These are phyloP conservation scores for Paradoxurus hermaphroditus DNA, from an alignment of 2,113 vertebrate species.

Conservation along the genomic window DNA sequence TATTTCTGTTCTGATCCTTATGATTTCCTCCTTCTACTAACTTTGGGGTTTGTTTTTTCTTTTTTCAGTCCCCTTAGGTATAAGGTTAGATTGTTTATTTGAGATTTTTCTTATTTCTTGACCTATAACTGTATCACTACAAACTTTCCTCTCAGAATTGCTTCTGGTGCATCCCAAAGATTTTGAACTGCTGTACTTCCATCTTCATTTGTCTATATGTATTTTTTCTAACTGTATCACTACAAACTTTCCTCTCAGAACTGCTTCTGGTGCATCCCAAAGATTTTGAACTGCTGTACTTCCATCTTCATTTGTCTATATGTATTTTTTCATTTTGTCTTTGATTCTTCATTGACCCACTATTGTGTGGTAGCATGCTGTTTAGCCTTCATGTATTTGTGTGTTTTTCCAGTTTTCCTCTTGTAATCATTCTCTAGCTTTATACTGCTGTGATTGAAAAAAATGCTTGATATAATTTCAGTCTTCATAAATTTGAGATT, in stretches of 20 bases:
- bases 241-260: neutral
- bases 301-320: neutral
- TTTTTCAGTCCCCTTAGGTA: neutral
- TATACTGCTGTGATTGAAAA: neutral
- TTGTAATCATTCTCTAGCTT: neutral
- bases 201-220: neutral
- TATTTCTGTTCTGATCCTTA: neutral
- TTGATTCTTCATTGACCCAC: neutral
- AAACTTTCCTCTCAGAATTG: neutral
- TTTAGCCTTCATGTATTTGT: neutral
- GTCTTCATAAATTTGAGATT: neutral
- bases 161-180: neutral
- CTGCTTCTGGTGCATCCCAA: neutral
- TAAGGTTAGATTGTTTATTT: neutral
- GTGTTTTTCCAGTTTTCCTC: neutral
- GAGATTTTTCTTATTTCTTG: neutral
- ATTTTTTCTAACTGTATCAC: neutral
- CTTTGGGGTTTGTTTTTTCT: neutral
- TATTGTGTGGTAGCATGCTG: neutral
- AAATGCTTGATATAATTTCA: neutral
- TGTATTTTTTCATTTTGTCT: neutral
- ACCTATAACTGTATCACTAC: neutral
- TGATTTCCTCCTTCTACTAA: neutral
- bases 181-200: neutral
- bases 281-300: neutral